A percentile compares a stretch with the other conserved stretches of the same genome.
These are phyloP conservation scores for Chironomus riparius DNA, from an alignment of 2,888 invertebrate species.

Conservation along the genomic window DNA sequence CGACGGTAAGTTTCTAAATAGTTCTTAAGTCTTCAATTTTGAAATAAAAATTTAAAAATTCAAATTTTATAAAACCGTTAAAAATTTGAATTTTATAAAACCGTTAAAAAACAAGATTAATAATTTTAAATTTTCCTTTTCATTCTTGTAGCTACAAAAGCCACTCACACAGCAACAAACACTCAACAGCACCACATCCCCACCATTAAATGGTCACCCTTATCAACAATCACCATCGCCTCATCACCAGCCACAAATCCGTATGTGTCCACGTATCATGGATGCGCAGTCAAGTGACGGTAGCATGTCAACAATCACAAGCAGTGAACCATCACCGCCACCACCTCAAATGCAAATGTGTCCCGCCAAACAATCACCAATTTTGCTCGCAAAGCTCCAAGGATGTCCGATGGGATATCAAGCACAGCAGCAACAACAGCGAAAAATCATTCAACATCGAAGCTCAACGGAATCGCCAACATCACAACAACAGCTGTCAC, in stretches of 20 bases:
- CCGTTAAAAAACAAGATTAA: not conserved
- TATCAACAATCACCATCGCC: not conserved
- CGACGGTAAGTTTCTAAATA: not conserved
- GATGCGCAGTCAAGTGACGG: constrained; percentile 30
- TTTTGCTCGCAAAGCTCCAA: constrained; percentile 65
- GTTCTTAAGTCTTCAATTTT: not conserved
- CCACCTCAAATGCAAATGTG: not conserved
- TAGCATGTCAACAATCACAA: constrained; percentile 11
- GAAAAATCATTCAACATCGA: constrained; percentile 47
- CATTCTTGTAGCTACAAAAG: not conserved
- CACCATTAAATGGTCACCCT: not conserved
- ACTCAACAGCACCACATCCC: not conserved
- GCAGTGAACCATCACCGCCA: constrained; percentile 14
- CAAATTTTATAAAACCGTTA: not conserved
- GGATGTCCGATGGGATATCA: constrained; percentile 64
- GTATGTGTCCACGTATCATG: constrained; percentile 67
- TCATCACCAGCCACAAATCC: constrained; percentile 40
- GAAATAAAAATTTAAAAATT: not conserved
- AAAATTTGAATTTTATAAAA: not conserved
- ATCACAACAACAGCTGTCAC: not conserved
- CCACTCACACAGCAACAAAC: not conserved
- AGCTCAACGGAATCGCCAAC: constrained; percentile 61
- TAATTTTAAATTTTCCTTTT: not conserved
- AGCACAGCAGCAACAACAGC: constrained; percentile 44
- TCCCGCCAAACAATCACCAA: constrained; percentile 45